A percentile compares a stretch with the other conserved stretches of the same genome.
Conservation (phyloP, 1,140 invertebrate species). For the Cydia fagiglandana region DNA sequence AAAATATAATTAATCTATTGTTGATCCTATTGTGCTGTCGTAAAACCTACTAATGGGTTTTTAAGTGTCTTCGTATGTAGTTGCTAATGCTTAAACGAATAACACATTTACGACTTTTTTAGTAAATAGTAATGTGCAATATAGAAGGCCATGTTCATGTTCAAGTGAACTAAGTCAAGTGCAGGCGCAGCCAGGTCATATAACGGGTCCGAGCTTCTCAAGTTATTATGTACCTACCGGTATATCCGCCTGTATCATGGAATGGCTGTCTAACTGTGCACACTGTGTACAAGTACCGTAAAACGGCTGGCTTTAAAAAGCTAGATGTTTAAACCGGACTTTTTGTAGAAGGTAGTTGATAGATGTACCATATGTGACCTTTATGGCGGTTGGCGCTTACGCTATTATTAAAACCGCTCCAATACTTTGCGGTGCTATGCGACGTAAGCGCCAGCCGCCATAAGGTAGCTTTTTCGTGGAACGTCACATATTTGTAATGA, state of each 20-base stretch:
- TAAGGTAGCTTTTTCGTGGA: too few relatives aligned
- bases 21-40: not conserved
- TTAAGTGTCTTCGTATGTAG: not conserved
- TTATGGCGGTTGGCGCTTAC: too few relatives aligned
- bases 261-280: not conserved
- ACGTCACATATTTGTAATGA: too few relatives aligned
- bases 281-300: not conserved
- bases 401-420: too few relatives aligned
- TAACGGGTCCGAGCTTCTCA: conserved; percentile 16
- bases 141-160: conserved; percentile 25
- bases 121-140: conserved; percentile 1
- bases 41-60: not conserved
- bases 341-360: too few relatives aligned
- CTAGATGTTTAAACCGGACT: too few relatives aligned
- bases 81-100: too few relatives aligned
- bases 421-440: too few relatives aligned
- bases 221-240: not conserved
- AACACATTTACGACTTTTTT: not conserved
- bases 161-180: conserved; percentile 19
- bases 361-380: too few relatives aligned
- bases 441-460: too few relatives aligned
- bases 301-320: too few relatives aligned
- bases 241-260: not conserved
- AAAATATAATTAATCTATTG: not conserved
- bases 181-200: conserved; percentile 22